phyloP scores from a whole-genome alignment of 2,888 invertebrate species.

The Drosophila cognata region DNA sequence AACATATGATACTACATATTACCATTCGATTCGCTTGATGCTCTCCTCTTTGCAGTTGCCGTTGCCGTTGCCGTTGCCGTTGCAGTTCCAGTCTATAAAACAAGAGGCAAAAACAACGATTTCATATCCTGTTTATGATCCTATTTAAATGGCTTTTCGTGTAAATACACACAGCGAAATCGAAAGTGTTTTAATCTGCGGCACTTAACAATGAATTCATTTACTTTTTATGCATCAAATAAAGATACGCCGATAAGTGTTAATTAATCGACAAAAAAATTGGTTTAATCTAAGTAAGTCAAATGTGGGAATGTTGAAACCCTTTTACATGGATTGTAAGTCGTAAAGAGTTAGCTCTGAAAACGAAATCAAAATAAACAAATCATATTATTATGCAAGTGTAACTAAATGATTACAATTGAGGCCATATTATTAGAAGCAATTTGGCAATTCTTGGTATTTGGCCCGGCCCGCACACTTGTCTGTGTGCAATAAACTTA shows the following conservation, averaged over 20 bases:
- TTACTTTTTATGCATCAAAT: background rate
- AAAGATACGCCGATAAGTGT: background rate
- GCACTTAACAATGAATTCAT: background rate
- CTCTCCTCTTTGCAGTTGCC: conserved; percentile 16
- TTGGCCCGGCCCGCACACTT: conserved; percentile 46
- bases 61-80: background rate
- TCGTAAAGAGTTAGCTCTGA: background rate
- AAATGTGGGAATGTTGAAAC: background rate
- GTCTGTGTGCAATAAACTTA: conserved; percentile 71
- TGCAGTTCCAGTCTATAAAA: conserved; percentile 35
- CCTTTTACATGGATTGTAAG: background rate
- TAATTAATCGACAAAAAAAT: background rate
- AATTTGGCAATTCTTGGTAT: conserved; percentile 46
- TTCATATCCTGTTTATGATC: conserved; percentile 36
- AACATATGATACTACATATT: conserved; percentile 67
- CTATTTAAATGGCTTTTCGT: conserved; percentile 24
- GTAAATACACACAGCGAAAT: background rate
- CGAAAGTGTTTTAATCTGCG: background rate
- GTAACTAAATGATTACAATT: conserved; percentile 44
- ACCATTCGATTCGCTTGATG: conserved; percentile 50
- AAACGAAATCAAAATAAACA: background rate
- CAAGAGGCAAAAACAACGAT: conserved; percentile 1
- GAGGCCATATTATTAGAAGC: conserved; percentile 39
- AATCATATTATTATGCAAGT: conserved; percentile 1
- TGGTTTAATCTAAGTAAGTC: background rate